These are phyloP conservation scores for Epistrophe grossulariae DNA, from an alignment of 2,888 invertebrate species.

Conservation along the genomic window DNA sequence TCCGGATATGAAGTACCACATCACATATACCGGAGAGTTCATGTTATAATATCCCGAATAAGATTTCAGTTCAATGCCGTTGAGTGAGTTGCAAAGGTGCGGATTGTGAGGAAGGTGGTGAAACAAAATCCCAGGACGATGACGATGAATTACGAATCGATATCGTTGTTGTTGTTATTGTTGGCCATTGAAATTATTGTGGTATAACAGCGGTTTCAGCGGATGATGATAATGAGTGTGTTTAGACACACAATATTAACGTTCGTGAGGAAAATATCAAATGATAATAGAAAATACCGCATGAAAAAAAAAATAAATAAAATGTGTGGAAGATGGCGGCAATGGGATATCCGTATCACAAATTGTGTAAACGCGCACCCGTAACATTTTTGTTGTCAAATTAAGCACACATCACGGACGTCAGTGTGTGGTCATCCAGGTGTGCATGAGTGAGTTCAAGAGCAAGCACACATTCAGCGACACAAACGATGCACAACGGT, in stretches of 20 bases:
- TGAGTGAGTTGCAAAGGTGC: constrained; percentile 5
- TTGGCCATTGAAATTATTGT: constrained; percentile 16
- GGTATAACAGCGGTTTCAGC: constrained; percentile 9
- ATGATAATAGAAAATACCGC: constrained; percentile 21
- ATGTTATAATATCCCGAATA: constrained; percentile 33
- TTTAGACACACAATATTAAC: constrained; percentile 27
- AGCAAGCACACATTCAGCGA: constrained; percentile 21
- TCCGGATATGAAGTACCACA: constrained; percentile 57
- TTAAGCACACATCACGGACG: constrained; percentile 63
- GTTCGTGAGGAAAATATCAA: constrained; percentile 21
- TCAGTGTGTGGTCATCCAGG: constrained; percentile 50
- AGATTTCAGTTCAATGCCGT: constrained; percentile 42
- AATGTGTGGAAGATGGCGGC: constrained; percentile 27
- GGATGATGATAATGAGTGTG: constrained; percentile 31
- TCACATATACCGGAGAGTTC: constrained; percentile 18
- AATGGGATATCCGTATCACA: constrained; percentile 50
- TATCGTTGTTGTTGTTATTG: constrained; percentile 28
- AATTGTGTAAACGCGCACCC: constrained; percentile 37
- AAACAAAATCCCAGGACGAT: constrained; percentile 17
- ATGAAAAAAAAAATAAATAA: neutral
- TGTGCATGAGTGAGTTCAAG: constrained; percentile 58
- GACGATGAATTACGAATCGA: constrained; percentile 12
- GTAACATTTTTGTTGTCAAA: constrained; percentile 68
- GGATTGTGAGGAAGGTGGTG: neutral
- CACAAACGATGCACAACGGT: neutral